A percentile compares a stretch with the other conserved stretches of the same genome.
Conservation (phyloP, 1,140 invertebrate species). For the Leptoteleia sp. region DNA sequence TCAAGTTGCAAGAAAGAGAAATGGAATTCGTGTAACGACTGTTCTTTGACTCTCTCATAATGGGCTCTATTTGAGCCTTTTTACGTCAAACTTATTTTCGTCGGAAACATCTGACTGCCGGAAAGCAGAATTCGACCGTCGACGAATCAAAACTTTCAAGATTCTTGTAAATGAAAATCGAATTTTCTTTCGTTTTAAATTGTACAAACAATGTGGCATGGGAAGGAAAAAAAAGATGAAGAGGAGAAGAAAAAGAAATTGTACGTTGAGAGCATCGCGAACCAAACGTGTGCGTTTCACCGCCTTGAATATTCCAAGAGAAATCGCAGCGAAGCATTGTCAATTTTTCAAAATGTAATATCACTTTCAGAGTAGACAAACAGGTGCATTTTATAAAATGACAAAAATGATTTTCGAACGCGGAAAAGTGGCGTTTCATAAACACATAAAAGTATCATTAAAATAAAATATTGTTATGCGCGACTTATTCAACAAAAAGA, state of each 20-base stretch:
- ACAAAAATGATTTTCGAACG: conserved; percentile 17
- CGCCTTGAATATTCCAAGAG: conserved; percentile 30
- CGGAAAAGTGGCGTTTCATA: conserved; percentile 9
- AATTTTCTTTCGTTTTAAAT: conserved; percentile 24
- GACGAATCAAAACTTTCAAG: conserved; percentile 14
- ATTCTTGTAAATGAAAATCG: conserved; percentile 30
- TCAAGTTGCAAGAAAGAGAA: conserved; percentile 19
- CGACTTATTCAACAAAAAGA: too few species aligned
- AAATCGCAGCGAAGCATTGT: conserved; percentile 23
- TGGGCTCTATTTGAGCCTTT: conserved; percentile 27
- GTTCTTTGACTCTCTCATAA: conserved; percentile 25
- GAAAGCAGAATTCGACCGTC: too few species aligned
- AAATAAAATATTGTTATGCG: too few species aligned
- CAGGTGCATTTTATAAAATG: conserved; percentile 19
- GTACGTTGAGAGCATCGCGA: conserved; percentile 4
- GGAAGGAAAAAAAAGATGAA: not conserved
- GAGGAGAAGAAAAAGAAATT: conserved; percentile 5
- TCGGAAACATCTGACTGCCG: not conserved
- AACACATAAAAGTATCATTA: conserved; percentile 2
- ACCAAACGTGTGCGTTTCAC: conserved; percentile 31
- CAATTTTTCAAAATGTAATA: conserved; percentile 38
- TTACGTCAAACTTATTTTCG: conserved; percentile 32
- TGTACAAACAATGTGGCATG: not conserved
- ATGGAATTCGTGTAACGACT: conserved; percentile 20
- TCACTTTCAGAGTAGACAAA: conserved; percentile 18